These are phyloP conservation scores for Geotrypetes seraphini DNA, from an alignment of 2,797 vertebrate genomes.

Conservation along the genomic window DNA sequence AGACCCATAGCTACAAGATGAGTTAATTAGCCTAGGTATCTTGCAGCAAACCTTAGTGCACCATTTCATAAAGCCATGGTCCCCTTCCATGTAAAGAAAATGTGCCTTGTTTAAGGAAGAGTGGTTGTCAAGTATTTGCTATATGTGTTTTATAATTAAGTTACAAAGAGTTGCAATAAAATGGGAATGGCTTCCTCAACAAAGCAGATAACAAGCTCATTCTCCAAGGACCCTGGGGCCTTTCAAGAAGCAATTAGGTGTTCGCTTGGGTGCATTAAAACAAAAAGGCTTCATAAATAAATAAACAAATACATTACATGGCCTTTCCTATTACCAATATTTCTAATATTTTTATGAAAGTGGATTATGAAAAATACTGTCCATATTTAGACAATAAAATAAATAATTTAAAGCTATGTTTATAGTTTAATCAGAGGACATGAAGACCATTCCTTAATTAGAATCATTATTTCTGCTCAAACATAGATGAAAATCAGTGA, in stretches of 20 bases:
- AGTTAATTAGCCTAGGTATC: slow-evolving; percentile 63
- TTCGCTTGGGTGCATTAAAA: slow-evolving; percentile 43
- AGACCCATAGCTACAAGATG: slow-evolving; percentile 48
- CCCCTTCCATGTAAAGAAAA: slow-evolving; percentile 47
- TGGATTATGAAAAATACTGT: slow-evolving; percentile 14
- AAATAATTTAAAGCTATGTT: background rate
- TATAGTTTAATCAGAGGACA: slow-evolving; percentile 2
- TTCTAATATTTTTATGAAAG: slow-evolving; percentile 18
- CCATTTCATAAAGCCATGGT: slow-evolving; percentile 49
- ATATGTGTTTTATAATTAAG: slow-evolving; percentile 63
- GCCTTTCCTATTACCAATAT: slow-evolving; percentile 24
- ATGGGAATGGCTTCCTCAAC: slow-evolving; percentile 46
- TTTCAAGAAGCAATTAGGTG: slow-evolving; percentile 60
- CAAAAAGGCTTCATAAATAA: slow-evolving; percentile 21
- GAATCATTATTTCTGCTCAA: slow-evolving; percentile 1
- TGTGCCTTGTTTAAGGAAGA: slow-evolving; percentile 51
- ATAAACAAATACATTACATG: slow-evolving; percentile 26
- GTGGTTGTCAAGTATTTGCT: slow-evolving; percentile 59
- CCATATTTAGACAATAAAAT: slow-evolving; percentile 11
- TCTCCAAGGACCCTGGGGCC: slow-evolving; percentile 54
- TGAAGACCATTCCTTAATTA: background rate
- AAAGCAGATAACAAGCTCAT: slow-evolving; percentile 61
- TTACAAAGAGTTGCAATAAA: slow-evolving; percentile 56
- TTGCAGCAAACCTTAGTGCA: slow-evolving; percentile 52
- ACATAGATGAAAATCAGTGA: too few relatives aligned